Evolutionary conservation across 2,113 vertebrate species (phyloP), one percentile per base, ranked within the genome.

Genomic region (Cranoglanis bouderius): DNA sequence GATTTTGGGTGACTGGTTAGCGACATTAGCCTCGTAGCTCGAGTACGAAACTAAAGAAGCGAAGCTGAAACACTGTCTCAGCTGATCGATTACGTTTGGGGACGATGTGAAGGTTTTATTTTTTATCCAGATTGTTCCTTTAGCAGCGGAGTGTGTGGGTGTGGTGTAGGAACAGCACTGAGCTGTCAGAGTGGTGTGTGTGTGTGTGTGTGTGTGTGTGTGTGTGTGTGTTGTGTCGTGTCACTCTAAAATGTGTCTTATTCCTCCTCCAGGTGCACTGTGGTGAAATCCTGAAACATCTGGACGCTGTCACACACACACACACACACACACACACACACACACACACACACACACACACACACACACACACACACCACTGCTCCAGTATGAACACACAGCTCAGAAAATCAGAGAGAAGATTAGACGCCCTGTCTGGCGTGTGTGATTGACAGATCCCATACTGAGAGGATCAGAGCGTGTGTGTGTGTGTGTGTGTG

Each of bases 201-300:
- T 46, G 61, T 81, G 84, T 80, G 80, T 85, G 86, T 86, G 59
- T 83, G n/a, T 55, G 77, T 61, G 55, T 70, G 72, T 35, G 55
- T 67, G 46, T 85, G 29, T 2, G 8, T 49, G 63, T 78, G 88
- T 92, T 77, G 43, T 75, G n/a, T n/a, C n/a, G n/a, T n/a, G 67
- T 85, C 51, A 43, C 80, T 29, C 29, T 85, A 59, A 63, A 9
- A 89, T 87, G 90, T 93, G 85, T 93, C 84, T 93, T 35, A 85
- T 91, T 86, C 90, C 88, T 94, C 91, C 87, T 89, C 46, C 91
- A 87, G 93, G 92, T 93, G 87, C 90, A 92, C 91, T 61, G 88
- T 88, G 90, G 92, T 88, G 86, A 85, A 87, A 91, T 88, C 82
- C 88, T 90, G 49, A 82, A 90, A 89, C 91, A 80, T 89, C 92